Evolutionary conservation across 30 jellyfish, hydroid and myxozoan species (phyloP), one percentile per base, ranked within the genome.

Genomic region (Chironex yamaguchii): DNA sequence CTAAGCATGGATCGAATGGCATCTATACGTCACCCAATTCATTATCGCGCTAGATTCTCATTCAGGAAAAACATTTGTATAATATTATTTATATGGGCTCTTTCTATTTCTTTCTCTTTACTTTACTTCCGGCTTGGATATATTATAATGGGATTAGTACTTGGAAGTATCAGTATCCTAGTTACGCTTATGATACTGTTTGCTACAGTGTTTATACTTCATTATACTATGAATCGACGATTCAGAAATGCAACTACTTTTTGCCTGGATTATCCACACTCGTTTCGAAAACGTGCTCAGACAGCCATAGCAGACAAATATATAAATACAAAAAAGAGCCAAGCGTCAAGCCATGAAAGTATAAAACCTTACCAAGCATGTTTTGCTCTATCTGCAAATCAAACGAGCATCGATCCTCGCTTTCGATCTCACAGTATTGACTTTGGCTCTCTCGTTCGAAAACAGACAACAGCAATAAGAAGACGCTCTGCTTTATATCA

Each of bases 1-100:
- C 35, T 80, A 35, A 58, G 91, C 72, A 64, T 80, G 30, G 91
- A 80, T 42, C 91, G 91, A 25, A 78, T 80, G 42, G 64, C 65
- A 25, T 77, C 91, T 1, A 64, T 80, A 6, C 82, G 91, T 4
- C 65, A 29, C 29, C 91, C 91, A 23, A 22, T 80, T 23, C 76
- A 25, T n/a, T 80, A 80, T 72, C 28, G 91, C 24, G 49, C 65
- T 3, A 71, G 42, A 34, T 36, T 80, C 11, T 80, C 91, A 9
- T 64, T 62, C 50, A 42, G 82, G 82, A 77, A 80, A 24, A 77
- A 80, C 49, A 51, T 80, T 27, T 21, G 63, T 34, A 36, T 78
- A 22, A 78, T 78, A 23, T 64, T 62, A 11, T 34, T 27, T 2
- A 33, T 80, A 21, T 80, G 91, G 91, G 33, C 42, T 4, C 27